Evolutionary conservation across 2,888 invertebrate species (phyloP), one percentile per base, ranked within the genome.

Genomic region (Chymomyza amoena): DNA sequence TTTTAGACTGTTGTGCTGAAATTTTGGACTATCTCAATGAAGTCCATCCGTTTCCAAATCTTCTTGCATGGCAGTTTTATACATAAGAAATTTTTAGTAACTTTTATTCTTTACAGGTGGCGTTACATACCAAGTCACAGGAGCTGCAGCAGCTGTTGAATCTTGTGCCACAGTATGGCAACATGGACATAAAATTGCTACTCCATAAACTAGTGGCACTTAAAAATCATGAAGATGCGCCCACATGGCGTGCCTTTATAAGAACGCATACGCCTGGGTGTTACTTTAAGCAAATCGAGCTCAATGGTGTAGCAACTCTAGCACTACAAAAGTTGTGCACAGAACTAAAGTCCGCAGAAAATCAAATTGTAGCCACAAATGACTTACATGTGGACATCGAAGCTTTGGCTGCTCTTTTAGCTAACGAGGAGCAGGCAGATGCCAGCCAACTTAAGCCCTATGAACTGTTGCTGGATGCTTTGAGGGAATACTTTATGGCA

Each of bases 91-190:
- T 4, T 25, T 25, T 25, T 25, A 4, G 0, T 25, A 1, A 25
- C 4, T 4, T 39, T 57, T 39, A 36, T 59, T 18, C 36, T n/a
- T 73, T 70, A n/a, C 20, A 79, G 89, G 79, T 90, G 6, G 64
- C 69, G 20, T 52, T 86, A 1, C 79, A 84, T 61, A 70, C 54
- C 3, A 61, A 86, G 20, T 60, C 72, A n/a, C 76, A 85, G 56
- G 72, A 84, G 56, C 51, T 91, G 66, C 88, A 90, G 13, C 66
- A 84, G 10, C 45, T 86, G 32, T 72, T 90, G 3, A 61, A 76
- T 50, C 75, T 91, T 9, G 83, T 90, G 6, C 90, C 91, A 0
- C 72, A 71, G 0, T 91, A 90, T 65, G 91, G 91, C 4, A 81
- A 70, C 13, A 80, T 83, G 72, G 79, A 85, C 7, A 75, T 75